Base-by-base conservation (phyloP, 2,888 invertebrate species). In the Ormyrus thymus region DNA sequence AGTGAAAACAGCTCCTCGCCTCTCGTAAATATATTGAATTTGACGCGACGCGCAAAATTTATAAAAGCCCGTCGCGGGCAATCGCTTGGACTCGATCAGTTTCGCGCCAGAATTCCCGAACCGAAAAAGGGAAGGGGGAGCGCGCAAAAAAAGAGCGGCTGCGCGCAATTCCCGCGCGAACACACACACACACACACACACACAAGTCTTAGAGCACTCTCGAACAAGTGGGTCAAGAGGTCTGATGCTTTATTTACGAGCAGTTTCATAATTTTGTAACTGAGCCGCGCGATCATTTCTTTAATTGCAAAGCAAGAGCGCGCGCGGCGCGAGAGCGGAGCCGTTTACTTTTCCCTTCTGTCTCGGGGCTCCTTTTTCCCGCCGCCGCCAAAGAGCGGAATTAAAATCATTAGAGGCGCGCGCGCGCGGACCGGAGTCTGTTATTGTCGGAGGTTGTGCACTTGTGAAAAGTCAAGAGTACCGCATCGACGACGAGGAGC, bases 231-330 rank as follows among this genome's bases (percentile, higher is more conserved):
- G 79, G 79, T 66, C 79, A 71, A 66, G 75, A 74, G 78, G 78
- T 74, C 73, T 56, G 73, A 79, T 76, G 75, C 70, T 76, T 79
- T 75, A 79, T 76, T 79, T 79, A 79, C 79, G 79, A 74, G 76
- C 65, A n/a, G 70, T 79, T 79, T 79, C 75, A 75, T 70, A 79
- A 79, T 79, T 79, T 66, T 69, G 74, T 62, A 78, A 78, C 59
- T 29, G 59, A 58, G 64, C 66, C 50, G 56, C 58, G 71, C 64
- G 70, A 75, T 76, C 75, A 61, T 76, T 76, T 75, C 75, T 79
- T 79, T 79, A 79, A 79, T 79, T 79, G 79, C 79, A 64, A 73
- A 56, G 51, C 48, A 15, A 29, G 29, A 29, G 29, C 46, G 64
- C 15, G 15, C 62, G 68, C 51, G 58, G 55, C 51, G 13, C 71